Evolutionary conservation across 2,113 vertebrate species (phyloP).

Genomic region (Ia io): DNA sequence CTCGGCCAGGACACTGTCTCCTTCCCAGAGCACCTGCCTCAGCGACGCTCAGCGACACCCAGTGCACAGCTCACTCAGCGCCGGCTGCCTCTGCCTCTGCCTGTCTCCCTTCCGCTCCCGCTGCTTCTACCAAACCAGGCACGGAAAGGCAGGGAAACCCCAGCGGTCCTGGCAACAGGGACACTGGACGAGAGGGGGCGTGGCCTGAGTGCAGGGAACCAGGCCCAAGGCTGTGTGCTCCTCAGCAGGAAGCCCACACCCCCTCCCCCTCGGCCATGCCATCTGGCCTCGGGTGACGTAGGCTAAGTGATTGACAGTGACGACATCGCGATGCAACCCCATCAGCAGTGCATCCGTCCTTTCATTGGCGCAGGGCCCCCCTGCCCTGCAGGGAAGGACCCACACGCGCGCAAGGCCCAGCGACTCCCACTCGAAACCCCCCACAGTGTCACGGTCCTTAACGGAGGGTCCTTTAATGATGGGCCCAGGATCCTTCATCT

Average conservation of each 20-base stretch:
- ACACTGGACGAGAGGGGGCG: neutral
- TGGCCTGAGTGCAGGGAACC: neutral
- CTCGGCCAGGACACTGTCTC: neutral
- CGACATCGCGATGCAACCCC: neutral
- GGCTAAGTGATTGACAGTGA: neutral
- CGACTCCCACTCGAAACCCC: neutral
- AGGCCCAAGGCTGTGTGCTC: neutral
- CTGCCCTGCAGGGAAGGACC: neutral
- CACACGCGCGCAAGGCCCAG: neutral
- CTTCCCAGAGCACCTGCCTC: accelerated
- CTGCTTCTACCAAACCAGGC: neutral
- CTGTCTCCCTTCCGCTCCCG: neutral
- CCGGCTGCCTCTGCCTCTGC: neutral
- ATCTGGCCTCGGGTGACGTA: neutral
- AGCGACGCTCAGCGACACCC: neutral
- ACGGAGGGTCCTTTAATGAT: neutral
- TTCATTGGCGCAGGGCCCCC: neutral
- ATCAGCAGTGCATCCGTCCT: too few species aligned
- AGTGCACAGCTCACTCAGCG: accelerated
- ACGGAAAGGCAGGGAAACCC: neutral
- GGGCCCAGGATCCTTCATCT: neutral
- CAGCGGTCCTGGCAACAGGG: neutral
- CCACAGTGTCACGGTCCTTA: neutral
- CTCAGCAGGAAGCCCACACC: neutral
- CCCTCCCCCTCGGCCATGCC: neutral